Evolutionary conservation across 2,888 invertebrate species (phyloP).

Genomic region (Bursaphelenchus okinawaensis): DNA sequence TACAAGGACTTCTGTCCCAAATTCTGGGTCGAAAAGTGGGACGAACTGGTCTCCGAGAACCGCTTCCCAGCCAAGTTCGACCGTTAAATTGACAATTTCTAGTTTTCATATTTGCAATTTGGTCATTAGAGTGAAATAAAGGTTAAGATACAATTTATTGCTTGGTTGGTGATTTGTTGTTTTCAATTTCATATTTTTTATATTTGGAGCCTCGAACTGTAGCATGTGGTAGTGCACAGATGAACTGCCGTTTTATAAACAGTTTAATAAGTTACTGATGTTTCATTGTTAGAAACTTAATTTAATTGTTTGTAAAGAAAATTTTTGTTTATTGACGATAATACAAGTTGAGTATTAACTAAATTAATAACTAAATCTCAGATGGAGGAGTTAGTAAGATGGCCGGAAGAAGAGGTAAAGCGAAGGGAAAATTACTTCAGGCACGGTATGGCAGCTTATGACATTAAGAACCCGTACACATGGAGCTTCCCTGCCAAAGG

Average conservation of each 20-base stretch:
- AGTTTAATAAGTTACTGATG: neutral
- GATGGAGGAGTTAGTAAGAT: neutral
- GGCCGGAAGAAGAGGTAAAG: constrained; percentile 30
- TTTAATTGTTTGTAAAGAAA: no score
- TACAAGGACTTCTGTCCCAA: constrained; percentile 57
- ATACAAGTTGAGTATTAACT: no score
- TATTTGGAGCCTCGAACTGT: no score
- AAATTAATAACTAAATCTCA: no score
- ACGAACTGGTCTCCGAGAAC: constrained; percentile 54
- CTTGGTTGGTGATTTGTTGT: no score
- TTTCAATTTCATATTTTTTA: no score
- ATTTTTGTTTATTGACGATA: no score
- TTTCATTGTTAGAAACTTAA: constrained; percentile 1
- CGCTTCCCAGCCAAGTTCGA: constrained; percentile 58
- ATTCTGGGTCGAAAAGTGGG: constrained; percentile 58
- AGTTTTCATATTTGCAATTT: no score
- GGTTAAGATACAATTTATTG: no score
- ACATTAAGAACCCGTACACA: constrained; percentile 48
- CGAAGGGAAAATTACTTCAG: constrained; percentile 45
- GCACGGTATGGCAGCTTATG: constrained; percentile 32
- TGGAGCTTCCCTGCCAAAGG: constrained; percentile 48
- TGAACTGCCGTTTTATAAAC: no score
- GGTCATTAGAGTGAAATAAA: no score
- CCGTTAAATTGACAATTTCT: constrained; percentile 48
- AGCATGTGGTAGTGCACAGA: no score